Evolutionary conservation across 1,140 invertebrate species (phyloP).

Genomic region (Drosophila kurseongensis): DNA sequence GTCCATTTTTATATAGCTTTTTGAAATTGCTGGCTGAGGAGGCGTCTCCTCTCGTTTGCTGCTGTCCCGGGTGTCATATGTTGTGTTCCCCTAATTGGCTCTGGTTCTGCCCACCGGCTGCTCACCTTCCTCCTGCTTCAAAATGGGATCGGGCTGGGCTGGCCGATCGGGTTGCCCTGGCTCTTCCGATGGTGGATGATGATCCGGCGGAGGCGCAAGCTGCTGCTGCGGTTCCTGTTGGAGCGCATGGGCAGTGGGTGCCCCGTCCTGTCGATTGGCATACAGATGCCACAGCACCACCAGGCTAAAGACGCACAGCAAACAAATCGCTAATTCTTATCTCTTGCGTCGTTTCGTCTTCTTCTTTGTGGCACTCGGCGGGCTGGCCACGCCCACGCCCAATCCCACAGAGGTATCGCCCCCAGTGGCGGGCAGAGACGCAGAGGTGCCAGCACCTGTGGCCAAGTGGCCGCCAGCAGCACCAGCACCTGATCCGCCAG

Average conservation of each 20-base stretch:
- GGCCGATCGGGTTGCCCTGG: not conserved
- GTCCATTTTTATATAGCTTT: not conserved
- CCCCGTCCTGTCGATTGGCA: slow-evolving; percentile 36
- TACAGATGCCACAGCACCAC: slow-evolving; percentile 79
- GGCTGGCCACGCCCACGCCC: slow-evolving; percentile 38
- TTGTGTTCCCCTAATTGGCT: slow-evolving; percentile 18
- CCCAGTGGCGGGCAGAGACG: not conserved
- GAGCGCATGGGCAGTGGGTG: slow-evolving; percentile 30
- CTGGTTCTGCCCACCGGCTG: slow-evolving; percentile 18
- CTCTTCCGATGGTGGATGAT: not conserved
- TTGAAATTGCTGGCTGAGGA: not conserved
- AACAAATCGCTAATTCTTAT: slow-evolving; percentile 85
- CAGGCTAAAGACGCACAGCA: slow-evolving; percentile 83
- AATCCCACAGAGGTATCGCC: slow-evolving; percentile 29
- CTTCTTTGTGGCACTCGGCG: slow-evolving; percentile 79
- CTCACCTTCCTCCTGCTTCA: slow-evolving; percentile 15
- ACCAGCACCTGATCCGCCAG: not conserved
- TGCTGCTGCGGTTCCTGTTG: slow-evolving; percentile 2
- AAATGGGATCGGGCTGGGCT: not conserved
- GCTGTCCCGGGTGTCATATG: slow-evolving; percentile 17
- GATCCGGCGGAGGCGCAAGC: not conserved
- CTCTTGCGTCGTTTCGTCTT: slow-evolving; percentile 83
- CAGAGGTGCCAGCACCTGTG: not conserved
- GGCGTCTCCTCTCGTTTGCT: slow-evolving; percentile 29
- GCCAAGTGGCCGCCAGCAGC: not conserved